Base-by-base conservation (phyloP, 2,888 invertebrate genomes). In the Drosophila mettleri region DNA sequence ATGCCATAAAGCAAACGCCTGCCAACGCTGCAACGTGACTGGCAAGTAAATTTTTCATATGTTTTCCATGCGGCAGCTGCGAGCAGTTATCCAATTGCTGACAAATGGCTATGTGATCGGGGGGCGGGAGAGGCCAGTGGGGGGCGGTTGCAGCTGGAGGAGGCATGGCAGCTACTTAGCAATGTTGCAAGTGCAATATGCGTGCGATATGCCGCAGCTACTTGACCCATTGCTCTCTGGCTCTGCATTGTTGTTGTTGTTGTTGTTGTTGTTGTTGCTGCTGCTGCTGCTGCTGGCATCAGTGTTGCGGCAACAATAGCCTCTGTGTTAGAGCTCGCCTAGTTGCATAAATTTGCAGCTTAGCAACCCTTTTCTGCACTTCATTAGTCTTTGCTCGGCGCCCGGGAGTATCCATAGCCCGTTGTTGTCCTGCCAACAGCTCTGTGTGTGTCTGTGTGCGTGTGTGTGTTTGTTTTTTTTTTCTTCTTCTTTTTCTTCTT, bases 321-420 rank as follows among this genome's bases (percentile, higher is more conserved):
- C 27, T 8, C 27, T 8, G 14, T 20, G 38, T 52, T 39, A 14
- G 27, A 9, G 16, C 20, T 38, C 29, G 29, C 18, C 24, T 8
- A 31, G 41, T 52, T 55, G 55, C 61, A 74, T 63, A 59, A 62
- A 79, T 66, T 70, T 74, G 66, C 70, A 69, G 71, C 71, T 64
- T 59, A 57, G 63, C 76, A 63, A 71, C 71, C 67, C 76, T 64
- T 66, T 70, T 61, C 71, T 36, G 43, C 76, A 75, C 76, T 77
- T 79, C 64, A 77, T 77, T 76, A 78, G 74, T 46, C 59, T 31
- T 16, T 38, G 51, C 38, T 24, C 29, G 55, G 34, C 46, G 41
- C 59, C 53, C 14, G 20, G 34, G 22, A 53, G 20, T 18, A 9
- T 31, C 41, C 12, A 12, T 7, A 8, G 52, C 16, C 18, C 55